Base-by-base conservation (phyloP, 2,797 vertebrate genomes). In the Anas flavirostris region DNA sequence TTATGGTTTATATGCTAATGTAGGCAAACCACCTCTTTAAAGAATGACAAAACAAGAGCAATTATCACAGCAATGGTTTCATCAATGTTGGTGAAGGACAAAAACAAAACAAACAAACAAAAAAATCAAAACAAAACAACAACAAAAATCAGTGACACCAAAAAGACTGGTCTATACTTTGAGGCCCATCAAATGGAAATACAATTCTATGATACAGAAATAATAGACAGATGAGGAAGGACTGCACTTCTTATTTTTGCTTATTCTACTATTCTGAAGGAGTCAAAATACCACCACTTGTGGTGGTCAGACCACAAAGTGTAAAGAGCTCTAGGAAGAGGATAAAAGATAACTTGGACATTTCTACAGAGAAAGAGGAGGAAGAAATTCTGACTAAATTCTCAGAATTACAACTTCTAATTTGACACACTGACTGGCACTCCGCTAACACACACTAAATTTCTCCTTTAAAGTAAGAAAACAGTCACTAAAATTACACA, bases 231-330 rank as follows among this genome's bases (percentile, higher is more conserved):
- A 22, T 53, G 31, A 83, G 37, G 33, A 82, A 69, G 16, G 29
- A 33, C 12, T 82, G 12, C 23, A 39, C 41, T 43, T 76, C 28
- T 3, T 52, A 52, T 7, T 4, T 62, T 48, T 79, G 10, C 22
- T 62, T 23, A 43, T 19, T 44, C 39, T 66, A 1, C 7, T 66
- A 0, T 16, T 4, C 23, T 68, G 21, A 66, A 73, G 5, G 35
- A 81, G 15, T 35, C n/a, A 12, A 37, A 66, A 23, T 25, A 41
- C 31, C 19, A 41, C n/a, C n/a, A 52, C 26, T 68, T 67, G 28
- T 17, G 50, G 60, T 10, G 1, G 2, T 46, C 13, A 3, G 5
- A n/a, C 5, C 26, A 62, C 1, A 0, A 75, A 28, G 5, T 69
- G 7, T 41, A 4, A 37, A 72, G 21, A 23, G 68, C 50, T 41